phyloP scores from a whole-genome alignment of 53 echinoderm and acorn worm species.

The Echinarachnius parma region DNA sequence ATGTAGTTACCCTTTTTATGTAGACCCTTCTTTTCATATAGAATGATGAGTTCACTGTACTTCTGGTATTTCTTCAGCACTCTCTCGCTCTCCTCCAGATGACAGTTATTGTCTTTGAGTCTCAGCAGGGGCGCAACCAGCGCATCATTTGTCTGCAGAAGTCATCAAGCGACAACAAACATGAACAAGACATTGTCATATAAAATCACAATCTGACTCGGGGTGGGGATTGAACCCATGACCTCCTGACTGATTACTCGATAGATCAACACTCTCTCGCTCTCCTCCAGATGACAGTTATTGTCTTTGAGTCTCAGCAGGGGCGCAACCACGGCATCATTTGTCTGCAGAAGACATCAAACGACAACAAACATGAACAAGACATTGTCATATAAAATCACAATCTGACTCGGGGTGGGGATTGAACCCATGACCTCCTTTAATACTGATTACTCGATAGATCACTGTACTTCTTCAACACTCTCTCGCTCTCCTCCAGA shows the following conservation, averaged over 20 bases:
- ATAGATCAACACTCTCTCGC: slow-evolving; percentile 79
- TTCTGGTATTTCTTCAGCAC: slow-evolving; percentile 82
- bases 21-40: slow-evolving; percentile 82
- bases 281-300: slow-evolving; percentile 92
- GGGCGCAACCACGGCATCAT: slow-evolving; percentile 93
- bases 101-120: slow-evolving; percentile 93
- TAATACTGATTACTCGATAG: too few species aligned
- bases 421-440: too few species aligned
- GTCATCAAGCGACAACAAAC: too few species aligned
- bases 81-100: slow-evolving; percentile 90
- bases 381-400: too few species aligned
- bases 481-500: slow-evolving; percentile 87
- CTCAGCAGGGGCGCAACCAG: slow-evolving; percentile 87
- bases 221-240: too few species aligned
- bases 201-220: too few species aligned
- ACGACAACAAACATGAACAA: too few species aligned
- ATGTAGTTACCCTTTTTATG: slow-evolving; percentile 79
- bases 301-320: slow-evolving; percentile 91
- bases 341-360: slow-evolving; percentile 63
- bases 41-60: slow-evolving; percentile 94
- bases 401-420: too few species aligned
- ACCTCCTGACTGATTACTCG: too few species aligned
- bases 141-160: slow-evolving; percentile 98
- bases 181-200: too few species aligned
- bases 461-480: slow-evolving; percentile 79